phyloP scores from a whole-genome alignment of 2,113 vertebrate genomes.

The Pantherophis guttatus region DNA sequence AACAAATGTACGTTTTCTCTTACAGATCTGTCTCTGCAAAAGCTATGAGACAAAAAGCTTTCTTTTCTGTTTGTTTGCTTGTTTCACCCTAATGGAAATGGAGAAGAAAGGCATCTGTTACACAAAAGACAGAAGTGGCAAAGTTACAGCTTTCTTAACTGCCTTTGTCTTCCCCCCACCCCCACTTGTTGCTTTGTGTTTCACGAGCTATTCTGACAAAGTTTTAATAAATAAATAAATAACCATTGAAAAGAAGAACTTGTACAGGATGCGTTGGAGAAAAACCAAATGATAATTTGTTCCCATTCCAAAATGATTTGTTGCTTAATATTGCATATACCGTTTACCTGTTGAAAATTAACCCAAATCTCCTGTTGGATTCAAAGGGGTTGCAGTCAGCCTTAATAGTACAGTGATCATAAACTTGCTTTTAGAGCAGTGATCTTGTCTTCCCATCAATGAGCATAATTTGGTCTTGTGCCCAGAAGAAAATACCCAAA shows the following conservation, averaged over 20 bases:
- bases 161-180: neutral
- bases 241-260: neutral
- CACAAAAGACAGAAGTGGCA: neutral
- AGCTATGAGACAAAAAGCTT: neutral
- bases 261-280: rapidly evolving
- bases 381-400: neutral
- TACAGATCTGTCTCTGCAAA: neutral
- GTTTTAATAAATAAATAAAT: neutral
- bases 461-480: neutral
- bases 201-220: constrained; percentile 3
- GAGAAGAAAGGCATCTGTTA: neutral
- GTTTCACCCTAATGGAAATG: neutral
- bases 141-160: neutral
- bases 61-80: neutral
- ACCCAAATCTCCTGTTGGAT: neutral
- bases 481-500: neutral
- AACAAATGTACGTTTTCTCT: neutral
- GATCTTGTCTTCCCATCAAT: neutral
- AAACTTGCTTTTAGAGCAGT: neutral
- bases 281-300: neutral
- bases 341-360: neutral
- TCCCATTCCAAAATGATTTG: neutral
- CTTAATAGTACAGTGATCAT: neutral
- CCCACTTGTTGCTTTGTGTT: neutral
- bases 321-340: neutral